These are phyloP conservation scores for Magallana angulata DNA, from an alignment of 1,140 invertebrate species.

Conservation along the genomic window DNA sequence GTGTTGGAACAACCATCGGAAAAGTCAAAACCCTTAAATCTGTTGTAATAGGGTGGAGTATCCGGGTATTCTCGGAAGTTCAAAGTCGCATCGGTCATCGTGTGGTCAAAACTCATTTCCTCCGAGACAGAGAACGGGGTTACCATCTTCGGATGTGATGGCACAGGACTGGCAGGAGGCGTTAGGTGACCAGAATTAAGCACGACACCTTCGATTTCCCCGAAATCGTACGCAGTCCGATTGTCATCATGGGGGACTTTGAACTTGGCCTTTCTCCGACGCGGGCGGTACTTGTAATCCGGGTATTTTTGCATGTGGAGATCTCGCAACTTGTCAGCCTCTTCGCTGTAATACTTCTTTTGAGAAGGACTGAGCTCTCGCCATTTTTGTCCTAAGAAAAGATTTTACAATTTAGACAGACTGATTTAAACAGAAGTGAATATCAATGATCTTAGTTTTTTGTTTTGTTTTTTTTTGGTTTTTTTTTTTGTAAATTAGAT, in stretches of 20 bases:
- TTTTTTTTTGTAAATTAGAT: too few relatives aligned
- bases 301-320: conserved; percentile 99
- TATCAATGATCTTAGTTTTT: too few relatives aligned
- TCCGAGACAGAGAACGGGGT: not conserved
- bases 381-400: conserved; percentile 92
- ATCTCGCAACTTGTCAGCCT: conserved; percentile 96
- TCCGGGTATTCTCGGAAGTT: not conserved
- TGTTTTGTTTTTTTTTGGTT: too few relatives aligned
- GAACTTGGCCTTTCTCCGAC: conserved; percentile 77
- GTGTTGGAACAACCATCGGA: not conserved
- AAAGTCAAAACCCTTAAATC: not conserved
- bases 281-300: conserved; percentile 94
- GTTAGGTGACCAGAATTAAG: not conserved
- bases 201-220: not conserved
- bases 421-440: too few relatives aligned
- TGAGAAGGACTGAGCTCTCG: conserved; percentile 94
- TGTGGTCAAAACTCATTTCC: not conserved
- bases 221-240: not conserved
- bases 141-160: not conserved
- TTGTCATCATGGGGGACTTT: not conserved
- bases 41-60: not conserved
- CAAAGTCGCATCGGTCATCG: not conserved
- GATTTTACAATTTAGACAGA: too few relatives aligned
- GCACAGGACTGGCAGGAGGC: not conserved
- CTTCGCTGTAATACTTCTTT: conserved; percentile 98